Evolutionary conservation across 2,888 invertebrate genomes (phyloP).

Genomic region (Geophilus truncorum): DNA sequence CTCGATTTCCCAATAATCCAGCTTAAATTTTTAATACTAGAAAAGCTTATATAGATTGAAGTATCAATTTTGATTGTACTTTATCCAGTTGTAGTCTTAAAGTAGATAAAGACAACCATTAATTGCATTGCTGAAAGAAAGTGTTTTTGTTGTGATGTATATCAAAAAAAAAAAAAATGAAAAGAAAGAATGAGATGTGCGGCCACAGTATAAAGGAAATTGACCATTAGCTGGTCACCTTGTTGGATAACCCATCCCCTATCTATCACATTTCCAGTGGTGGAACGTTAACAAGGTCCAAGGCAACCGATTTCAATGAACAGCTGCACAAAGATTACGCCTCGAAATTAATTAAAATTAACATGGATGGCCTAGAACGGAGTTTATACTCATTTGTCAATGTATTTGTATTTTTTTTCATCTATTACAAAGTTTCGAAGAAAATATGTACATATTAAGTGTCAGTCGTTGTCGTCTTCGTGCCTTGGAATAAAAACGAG

Average conservation of each 20-base stretch:
- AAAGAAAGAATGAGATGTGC: background rate
- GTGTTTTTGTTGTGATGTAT: background rate
- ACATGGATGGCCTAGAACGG: too few species aligned
- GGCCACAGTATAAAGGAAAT: background rate
- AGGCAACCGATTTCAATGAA: background rate
- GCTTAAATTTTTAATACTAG: background rate
- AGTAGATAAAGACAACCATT: background rate
- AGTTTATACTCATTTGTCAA: too few species aligned
- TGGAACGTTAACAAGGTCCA: background rate
- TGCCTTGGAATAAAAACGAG: too few species aligned
- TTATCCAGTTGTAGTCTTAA: background rate
- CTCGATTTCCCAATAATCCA: background rate
- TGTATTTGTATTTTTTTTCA: too few species aligned
- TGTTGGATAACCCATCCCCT: background rate
- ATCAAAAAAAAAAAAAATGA: background rate
- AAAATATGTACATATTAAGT: too few species aligned
- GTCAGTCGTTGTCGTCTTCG: too few species aligned
- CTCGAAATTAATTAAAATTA: background rate
- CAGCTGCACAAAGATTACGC: background rate
- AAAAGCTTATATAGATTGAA: background rate
- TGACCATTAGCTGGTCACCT: background rate
- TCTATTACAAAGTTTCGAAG: too few species aligned
- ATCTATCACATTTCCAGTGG: background rate
- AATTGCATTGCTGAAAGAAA: background rate
- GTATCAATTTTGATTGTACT: background rate